Base-by-base conservation (phyloP, 2,113 vertebrate species). In the Lagopus leucura region DNA sequence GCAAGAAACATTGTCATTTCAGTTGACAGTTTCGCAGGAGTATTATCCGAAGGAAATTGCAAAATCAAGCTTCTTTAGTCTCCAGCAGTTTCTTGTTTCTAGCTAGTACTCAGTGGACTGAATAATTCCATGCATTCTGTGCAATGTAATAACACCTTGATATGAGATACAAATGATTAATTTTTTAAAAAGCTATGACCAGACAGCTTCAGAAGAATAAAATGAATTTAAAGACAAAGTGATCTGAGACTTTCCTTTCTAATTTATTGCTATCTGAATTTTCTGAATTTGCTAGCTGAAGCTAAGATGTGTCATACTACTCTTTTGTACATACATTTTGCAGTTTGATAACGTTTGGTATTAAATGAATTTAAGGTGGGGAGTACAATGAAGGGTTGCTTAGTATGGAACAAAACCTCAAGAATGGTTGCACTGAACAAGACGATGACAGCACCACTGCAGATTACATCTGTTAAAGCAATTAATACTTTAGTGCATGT, bases 141-240 rank as follows among this genome's bases (percentile, higher is more conserved):
- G 36, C 38, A 71, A 65, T 90, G 67, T 94, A 88, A 81, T 91
- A 94, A 55, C 65, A 75, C 32, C 15, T 61, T 67, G 40, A 32
- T 88, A 50, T 11, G 36, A 89, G 27, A 73, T 50, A 60, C 3
- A 4, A 30, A 60, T 82, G 80, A 93, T 86, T 94, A 74, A 27
- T 77, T 85, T 94, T 91, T 91, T 18, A 16, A 78, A 92, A 93
- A 78, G 24, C 17, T 92, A 83, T 90, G 42, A 57, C 15, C 45
- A 94, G 24, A 78, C 19, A 83, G 45, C 50, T 93, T 93, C 81
- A 54, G 66, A 93, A 86, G 25, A 93, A 97, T 95, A 97, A 97
- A 97, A 91, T 73, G 0, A 73, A 88, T 93, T 83, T 30, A 88
- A 86, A 92, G 72, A 94, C 38, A 32, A 66, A 47, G 48, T 72